These are phyloP conservation scores for Procapra przewalskii DNA, from an alignment of 2,113 vertebrate species.

Conservation along the genomic window DNA sequence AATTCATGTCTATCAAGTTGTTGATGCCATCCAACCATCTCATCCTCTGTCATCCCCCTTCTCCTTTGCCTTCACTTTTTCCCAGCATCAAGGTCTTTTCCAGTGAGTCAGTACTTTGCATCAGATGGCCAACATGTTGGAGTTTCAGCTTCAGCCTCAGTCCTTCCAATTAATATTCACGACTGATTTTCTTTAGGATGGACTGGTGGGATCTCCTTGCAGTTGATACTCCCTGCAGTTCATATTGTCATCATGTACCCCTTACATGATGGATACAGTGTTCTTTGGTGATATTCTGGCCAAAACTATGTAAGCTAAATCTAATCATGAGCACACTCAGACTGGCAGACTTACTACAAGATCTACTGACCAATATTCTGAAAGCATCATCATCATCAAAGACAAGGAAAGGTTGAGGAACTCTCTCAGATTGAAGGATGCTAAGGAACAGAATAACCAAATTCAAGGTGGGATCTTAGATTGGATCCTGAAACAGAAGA, in stretches of 20 bases:
- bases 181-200: no score
- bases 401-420: neutral
- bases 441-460: neutral
- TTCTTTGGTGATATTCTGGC: neutral
- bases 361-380: neutral
- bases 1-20: fast-evolving
- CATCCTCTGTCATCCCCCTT: neutral
- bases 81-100: neutral
- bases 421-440: neutral
- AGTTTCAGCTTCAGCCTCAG: neutral
- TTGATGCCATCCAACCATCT: neutral
- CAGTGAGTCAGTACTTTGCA: neutral
- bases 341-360: neutral
- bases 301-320: neutral
- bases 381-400: neutral
- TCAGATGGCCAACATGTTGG: neutral
- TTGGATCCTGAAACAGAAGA: neutral
- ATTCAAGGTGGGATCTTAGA: neutral
- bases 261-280: neutral
- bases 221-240: neutral
- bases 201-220: neutral
- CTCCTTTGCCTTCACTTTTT: neutral
- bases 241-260: neutral
- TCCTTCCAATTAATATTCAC: neutral
- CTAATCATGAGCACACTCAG: neutral